Conservation (phyloP, 2,113 vertebrate species). For the Echinops telfairi region DNA sequence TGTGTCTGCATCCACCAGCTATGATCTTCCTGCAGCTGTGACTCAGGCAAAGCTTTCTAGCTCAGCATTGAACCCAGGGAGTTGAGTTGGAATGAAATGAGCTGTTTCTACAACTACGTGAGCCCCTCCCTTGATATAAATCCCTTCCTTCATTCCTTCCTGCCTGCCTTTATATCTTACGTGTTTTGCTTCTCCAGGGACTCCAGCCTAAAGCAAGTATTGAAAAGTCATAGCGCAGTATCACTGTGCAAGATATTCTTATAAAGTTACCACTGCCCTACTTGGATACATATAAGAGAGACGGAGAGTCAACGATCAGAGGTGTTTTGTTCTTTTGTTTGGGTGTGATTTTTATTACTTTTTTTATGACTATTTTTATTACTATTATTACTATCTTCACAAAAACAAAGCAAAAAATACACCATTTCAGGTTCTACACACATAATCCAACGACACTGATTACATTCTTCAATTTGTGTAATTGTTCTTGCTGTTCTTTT, state of each 20-base stretch:
- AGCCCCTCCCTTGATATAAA: too few species aligned
- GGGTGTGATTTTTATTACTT: neutral
- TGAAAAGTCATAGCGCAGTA: neutral
- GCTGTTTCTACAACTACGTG: too few species aligned
- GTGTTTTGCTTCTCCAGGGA: too few species aligned
- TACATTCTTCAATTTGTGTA: neutral
- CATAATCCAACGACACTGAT: neutral
- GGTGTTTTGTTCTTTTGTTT: conserved; percentile 10
- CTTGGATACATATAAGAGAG: neutral
- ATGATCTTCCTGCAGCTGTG: too few species aligned
- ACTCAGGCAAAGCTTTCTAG: too few species aligned
- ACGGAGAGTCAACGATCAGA: neutral
- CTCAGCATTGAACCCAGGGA: too few species aligned
- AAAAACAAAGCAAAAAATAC: neutral
- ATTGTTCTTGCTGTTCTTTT: neutral
- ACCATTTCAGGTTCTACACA: neutral
- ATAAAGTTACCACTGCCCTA: neutral
- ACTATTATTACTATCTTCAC: neutral
- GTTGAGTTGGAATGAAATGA: too few species aligned
- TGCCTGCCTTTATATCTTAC: too few species aligned
- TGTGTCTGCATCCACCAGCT: too few species aligned
- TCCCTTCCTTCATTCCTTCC: too few species aligned
- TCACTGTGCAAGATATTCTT: neutral
- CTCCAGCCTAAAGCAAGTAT: neutral
- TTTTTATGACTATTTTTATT: neutral